Percentiles rank a stretch among this genome's conserved stretches.
These are phyloP conservation scores for Fukomys damarensis DNA, from an alignment of 2,113 vertebrate species.

Conservation along the genomic window DNA sequence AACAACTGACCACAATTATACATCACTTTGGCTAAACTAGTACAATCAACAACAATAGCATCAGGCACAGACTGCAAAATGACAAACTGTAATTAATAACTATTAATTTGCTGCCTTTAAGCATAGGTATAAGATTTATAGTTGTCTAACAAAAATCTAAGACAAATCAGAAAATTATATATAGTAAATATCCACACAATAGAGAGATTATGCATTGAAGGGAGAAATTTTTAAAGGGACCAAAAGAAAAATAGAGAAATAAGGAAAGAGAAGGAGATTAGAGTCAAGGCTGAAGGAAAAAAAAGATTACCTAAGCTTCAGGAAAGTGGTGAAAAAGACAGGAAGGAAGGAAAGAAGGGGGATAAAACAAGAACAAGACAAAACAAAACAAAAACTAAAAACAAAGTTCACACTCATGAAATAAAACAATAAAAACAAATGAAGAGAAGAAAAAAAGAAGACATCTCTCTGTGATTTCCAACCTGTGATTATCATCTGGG, in stretches of 20 bases:
- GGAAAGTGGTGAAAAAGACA: neutral
- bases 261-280: neutral
- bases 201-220: neutral
- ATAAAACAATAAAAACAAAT: neutral
- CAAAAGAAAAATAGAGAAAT: neutral
- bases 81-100: neutral
- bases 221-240: neutral
- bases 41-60: neutral
- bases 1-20: neutral
- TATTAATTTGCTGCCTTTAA: neutral
- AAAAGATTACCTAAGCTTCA: neutral
- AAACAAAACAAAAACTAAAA: neutral
- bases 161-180: neutral
- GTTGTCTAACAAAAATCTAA: neutral
- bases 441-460: neutral
- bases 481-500: neutral
- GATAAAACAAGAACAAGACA: too few species aligned
- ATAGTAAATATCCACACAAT: neutral
- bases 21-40: neutral
- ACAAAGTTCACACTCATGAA: neutral
- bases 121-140: neutral
- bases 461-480: neutral
- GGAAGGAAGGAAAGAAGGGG: neutral
- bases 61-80: neutral
- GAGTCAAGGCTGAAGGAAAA: neutral